A percentile compares a stretch with the other conserved stretches of the same genome.
Conservation (phyloP, 2,888 invertebrate species). For the Orthonevra nobilis region DNA sequence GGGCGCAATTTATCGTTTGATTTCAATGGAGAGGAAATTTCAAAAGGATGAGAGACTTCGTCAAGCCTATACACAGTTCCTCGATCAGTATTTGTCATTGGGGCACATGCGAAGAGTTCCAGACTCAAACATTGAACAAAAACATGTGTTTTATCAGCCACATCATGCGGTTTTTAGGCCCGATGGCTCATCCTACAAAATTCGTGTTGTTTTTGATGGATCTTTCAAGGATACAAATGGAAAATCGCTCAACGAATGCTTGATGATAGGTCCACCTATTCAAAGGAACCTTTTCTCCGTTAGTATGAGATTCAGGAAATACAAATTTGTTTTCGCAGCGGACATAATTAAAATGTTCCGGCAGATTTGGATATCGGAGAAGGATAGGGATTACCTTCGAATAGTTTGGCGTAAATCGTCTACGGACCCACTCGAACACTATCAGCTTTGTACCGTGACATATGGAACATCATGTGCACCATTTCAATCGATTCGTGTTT, state of each 20-base stretch:
- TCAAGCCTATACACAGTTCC: conserved; percentile 48
- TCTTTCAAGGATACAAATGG: conserved; percentile 39
- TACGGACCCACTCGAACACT: not conserved
- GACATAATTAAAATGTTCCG: conserved; percentile 21
- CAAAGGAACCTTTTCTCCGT: too few species aligned
- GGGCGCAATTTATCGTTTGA: conserved; percentile 21
- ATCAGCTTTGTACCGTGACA: not conserved
- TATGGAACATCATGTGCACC: conserved; percentile 15
- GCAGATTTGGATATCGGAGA: not conserved
- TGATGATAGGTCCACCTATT: too few species aligned
- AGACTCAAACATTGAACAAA: conserved; percentile 12
- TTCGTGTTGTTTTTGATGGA: conserved; percentile 56
- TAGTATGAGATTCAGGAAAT: not conserved
- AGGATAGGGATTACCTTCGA: not conserved
- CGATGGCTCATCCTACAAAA: conserved; percentile 52
- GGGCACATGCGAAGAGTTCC: conserved; percentile 54
- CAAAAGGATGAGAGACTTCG: conserved; percentile 13
- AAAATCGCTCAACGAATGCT: conserved; percentile 33
- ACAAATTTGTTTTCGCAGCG: not conserved
- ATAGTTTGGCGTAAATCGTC: conserved; percentile 2
- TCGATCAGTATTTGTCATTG: conserved; percentile 55
- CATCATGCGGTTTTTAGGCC: conserved; percentile 60
- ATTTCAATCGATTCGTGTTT: not conserved
- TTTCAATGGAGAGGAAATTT: conserved; percentile 27
- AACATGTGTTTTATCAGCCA: conserved; percentile 46